phyloP scores from a whole-genome alignment of 2,888 invertebrate genomes.

The Baronia brevicornis region DNA sequence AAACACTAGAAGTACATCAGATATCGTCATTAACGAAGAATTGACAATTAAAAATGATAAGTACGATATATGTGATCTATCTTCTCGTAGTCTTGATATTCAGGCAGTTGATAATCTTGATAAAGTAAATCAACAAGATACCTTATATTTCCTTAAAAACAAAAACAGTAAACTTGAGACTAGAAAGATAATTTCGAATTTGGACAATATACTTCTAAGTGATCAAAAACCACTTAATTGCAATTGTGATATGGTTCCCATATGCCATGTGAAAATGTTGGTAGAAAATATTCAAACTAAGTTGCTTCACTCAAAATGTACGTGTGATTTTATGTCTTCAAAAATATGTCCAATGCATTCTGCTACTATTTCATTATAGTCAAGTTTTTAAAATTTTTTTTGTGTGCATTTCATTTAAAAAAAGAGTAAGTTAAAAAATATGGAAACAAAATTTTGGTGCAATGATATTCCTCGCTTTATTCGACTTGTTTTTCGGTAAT shows the following conservation, averaged over 20 bases:
- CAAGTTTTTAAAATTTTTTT: slow-evolving; percentile 14
- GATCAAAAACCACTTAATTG: slow-evolving; percentile 28
- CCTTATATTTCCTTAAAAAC: slow-evolving; percentile 30
- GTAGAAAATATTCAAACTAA: slow-evolving; percentile 56
- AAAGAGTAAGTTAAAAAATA: no score
- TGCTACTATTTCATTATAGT: slow-evolving; percentile 13
- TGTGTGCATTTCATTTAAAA: no score
- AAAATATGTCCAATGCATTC: slow-evolving; percentile 57
- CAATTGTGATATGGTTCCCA: slow-evolving; percentile 52
- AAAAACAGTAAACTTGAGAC: slow-evolving; percentile 17
- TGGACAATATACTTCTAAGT: slow-evolving; percentile 15
- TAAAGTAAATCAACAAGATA: slow-evolving; percentile 26
- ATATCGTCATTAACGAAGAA: slow-evolving; percentile 20
- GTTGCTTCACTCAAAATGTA: slow-evolving; percentile 45
- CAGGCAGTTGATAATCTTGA: slow-evolving; percentile 18
- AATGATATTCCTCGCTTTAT: no score
- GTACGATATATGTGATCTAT: slow-evolving; percentile 26
- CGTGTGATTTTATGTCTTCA: slow-evolving; percentile 48
- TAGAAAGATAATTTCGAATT: slow-evolving; percentile 17
- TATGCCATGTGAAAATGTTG: slow-evolving; percentile 66
- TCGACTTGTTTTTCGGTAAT: no score
- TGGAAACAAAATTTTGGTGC: no score
- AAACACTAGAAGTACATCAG: slow-evolving; percentile 14
- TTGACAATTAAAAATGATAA: slow-evolving; percentile 17
- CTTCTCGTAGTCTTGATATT: slow-evolving; percentile 14